Evolutionary conservation across 2,888 invertebrate genomes (phyloP).

Genomic region (Chesias legatella): DNA sequence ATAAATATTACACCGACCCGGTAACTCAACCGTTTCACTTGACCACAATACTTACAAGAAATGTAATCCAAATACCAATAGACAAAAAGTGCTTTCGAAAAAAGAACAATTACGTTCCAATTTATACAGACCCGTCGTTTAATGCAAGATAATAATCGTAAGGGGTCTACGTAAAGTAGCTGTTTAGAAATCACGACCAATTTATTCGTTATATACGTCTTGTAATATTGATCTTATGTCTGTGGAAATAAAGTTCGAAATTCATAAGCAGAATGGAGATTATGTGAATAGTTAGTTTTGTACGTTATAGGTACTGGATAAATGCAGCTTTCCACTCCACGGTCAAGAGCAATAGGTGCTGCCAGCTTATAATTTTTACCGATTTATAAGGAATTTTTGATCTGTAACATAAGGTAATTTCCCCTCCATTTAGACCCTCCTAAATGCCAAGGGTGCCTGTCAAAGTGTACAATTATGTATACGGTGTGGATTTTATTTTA

Average conservation of each 20-base stretch:
- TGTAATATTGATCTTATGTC: conserved; percentile 7
- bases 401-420: not conserved
- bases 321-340: conserved; percentile 69
- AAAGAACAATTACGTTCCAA: conserved; percentile 37
- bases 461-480: too few relatives aligned
- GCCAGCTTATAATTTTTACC: conserved; percentile 35
- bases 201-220: not conserved
- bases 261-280: conserved; percentile 16
- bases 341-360: conserved; percentile 67
- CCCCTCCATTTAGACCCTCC: too few relatives aligned
- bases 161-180: conserved; percentile 32
- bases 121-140: conserved; percentile 27
- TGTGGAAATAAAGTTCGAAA: conserved; percentile 29
- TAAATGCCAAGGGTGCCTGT: too few relatives aligned
- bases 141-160: not conserved
- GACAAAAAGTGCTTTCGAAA: conserved; percentile 37
- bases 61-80: conserved; percentile 26
- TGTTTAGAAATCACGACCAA: not conserved
- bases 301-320: conserved; percentile 39
- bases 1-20: too few relatives aligned
- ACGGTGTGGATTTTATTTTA: too few relatives aligned
- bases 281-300: conserved; percentile 21
- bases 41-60: conserved; percentile 27
- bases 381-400: conserved; percentile 21
- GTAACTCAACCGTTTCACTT: conserved; percentile 1